Evolutionary conservation across 2,888 invertebrate genomes (phyloP), one percentile per base, ranked within the genome.

Genomic region (Microplitis manilae): DNA sequence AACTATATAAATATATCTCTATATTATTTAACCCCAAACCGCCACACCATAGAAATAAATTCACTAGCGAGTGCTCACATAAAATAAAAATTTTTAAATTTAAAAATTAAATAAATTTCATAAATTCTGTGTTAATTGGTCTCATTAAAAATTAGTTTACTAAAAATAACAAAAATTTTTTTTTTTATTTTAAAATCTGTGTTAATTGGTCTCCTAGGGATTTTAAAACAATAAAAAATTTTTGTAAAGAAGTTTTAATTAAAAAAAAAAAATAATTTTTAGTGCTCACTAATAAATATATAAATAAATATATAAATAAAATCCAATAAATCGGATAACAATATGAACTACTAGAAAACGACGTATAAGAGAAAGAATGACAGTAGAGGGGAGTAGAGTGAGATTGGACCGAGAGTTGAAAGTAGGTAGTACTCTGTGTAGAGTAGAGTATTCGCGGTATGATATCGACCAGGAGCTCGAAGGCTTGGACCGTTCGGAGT

Each of bases 381-480:
- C 50, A 68, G 75, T 70, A 72, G 76, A 62, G 65, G 75, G 68
- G 75, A 73, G 71, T 70, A 68, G 78, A 82, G 78, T 77, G 75
- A 65, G 73, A 72, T 64, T 65, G 38, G 60, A 79, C 77, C 77
- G 79, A 82, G 80, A 82, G 82, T 81, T 83, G 85, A 86, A 87
- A 88, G 88, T 87, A 86, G 88, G 86, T 83, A 87, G 50, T 50
- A 50, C 50, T 50, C 50, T 50, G 50, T 13, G 13, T 50, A 50
- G 50, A 50, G 50, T 50, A 50, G 8, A 50, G 9, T 50, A 50
- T 8, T 50, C 88, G 87, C 86, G 79, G 85, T 65, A 85, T 71
- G 84, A 85, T 89, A 89, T 89, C 88, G 89, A 89, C 86, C 86
- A 82, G 84, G 77, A 78, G 64, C 62, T 76, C 68, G 70, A 62